A percentile compares a stretch with the other conserved stretches of the same genome.
Conservation (phyloP, 2,888 invertebrate species). For the Chelonus formosanus region DNA sequence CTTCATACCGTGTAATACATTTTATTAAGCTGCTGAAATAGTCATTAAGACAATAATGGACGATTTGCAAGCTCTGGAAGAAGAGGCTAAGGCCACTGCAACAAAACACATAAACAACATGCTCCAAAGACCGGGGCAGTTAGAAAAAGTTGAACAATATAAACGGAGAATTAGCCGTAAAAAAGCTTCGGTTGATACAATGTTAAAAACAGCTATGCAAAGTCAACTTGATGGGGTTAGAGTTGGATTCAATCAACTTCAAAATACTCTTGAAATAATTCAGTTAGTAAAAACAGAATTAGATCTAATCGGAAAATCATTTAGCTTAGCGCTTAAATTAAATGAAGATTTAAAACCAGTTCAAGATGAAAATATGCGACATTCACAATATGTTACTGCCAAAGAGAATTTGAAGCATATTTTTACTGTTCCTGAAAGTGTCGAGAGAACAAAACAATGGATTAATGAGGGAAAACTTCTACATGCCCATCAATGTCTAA, state of each 20-base stretch:
- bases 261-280: slow-evolving; percentile 86
- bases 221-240: slow-evolving; percentile 97
- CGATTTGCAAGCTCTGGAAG: slow-evolving; percentile 73
- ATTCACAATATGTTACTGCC: slow-evolving; percentile 97
- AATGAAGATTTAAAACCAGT: slow-evolving; percentile 85
- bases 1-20: too few species aligned
- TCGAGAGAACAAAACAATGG: slow-evolving; percentile 91
- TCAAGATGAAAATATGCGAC: slow-evolving; percentile 90
- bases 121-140: slow-evolving; percentile 92
- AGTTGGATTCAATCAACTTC: slow-evolving; percentile 89
- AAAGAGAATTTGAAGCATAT: slow-evolving; percentile 98
- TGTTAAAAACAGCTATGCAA: slow-evolving; percentile 98
- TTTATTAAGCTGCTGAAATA: too few species aligned
- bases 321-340: slow-evolving; percentile 81
- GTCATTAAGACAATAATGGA: slow-evolving; percentile 42
- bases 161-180: slow-evolving; percentile 78
- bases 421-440: slow-evolving; percentile 96
- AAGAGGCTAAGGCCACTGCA: slow-evolving; percentile 79
- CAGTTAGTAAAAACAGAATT: slow-evolving; percentile 68
- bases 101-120: slow-evolving; percentile 89
- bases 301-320: slow-evolving; percentile 72
- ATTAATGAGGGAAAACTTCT: slow-evolving; percentile 95
- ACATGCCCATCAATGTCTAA: slow-evolving; percentile 91
- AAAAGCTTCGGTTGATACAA: slow-evolving; percentile 91
- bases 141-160: slow-evolving; percentile 90